Base-by-base conservation (phyloP, 2,797 vertebrate genomes). In the Hafferia zeledoni region DNA sequence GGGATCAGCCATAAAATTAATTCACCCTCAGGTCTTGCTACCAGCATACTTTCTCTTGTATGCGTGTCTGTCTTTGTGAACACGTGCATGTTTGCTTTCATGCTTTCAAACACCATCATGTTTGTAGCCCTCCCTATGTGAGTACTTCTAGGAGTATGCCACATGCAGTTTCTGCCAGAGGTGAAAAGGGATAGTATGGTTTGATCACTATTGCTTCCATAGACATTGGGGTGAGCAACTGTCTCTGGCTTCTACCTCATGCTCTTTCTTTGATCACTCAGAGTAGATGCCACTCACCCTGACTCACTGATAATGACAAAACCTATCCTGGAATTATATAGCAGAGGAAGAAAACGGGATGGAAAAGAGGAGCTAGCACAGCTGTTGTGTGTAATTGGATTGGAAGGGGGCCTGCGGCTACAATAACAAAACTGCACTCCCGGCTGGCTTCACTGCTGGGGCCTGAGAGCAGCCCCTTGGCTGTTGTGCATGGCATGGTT, bases 371-470 rank as follows among this genome's bases (percentile, higher is more conserved):
- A 94, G 72, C 95, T 94, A 87, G 81, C 80, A 94, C 85, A 94
- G 87, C 87, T 83, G 41, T 57, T 93, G 47, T 92, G 44, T 55
- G 50, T 97, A 90, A 97, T 94, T 98, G 90, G 68, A 93, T 96
- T 96, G 95, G 93, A 97, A 97, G 71, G 67, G 78, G 77, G 85
- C 93, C 89, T 85, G 79, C 2, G 24, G 83, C 92, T 95, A 87
- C 93, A 94, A 47, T 83, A 80, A 90, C 71, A 61, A 17, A 89
- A 27, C 89, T 95, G 57, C 82, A 35, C 65, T 97, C 83, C 64
- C 5, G 85, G 86, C 78, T 95, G 89, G 35, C 87, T 90, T 76
- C 37, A 4, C 27, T 61, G 70, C 81, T 89, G 90, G 89, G 82
- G 65, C 37, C 67, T n/a, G 27, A 13, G 50, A 97, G 92, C 88